Evolutionary conservation across 2,797 vertebrate genomes (phyloP), one percentile per base, ranked within the genome.

Genomic region (Leptodactylus fallax): DNA sequence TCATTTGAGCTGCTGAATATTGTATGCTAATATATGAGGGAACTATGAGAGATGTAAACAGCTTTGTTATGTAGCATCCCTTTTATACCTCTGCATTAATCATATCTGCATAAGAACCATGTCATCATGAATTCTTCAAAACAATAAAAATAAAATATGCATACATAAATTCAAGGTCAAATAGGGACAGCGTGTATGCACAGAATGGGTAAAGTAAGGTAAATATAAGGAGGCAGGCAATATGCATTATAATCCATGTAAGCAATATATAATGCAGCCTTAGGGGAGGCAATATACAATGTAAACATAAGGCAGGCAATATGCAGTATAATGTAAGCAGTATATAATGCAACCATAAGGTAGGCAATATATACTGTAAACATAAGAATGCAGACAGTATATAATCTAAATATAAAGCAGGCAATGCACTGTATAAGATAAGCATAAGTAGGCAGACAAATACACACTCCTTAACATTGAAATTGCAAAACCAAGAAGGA

Each of bases 1-100:
- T 58, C 56, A 55, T 79, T 58, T 58, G 25, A 47, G 58, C 27
- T 61, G 56, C 60, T 61, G 36, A 19, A 80, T 80, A 60, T 36
- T 60, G 56, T 80, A 80, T 60, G 78, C 56, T 80, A 60, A 67
- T 69, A 23, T 25, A 53, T 67, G 61, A 14, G 13, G 47, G 23
- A 13, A 67, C 13, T 65, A 36, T 45, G 56, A 61, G 56, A 36
- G 27, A 61, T 61, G 78, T 45, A 80, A 80, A 61, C 36, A 56
- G 79, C 58, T 60, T 47, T 80, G 56, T 61, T 58, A 45, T 80
- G 79, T 14, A 47, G 78, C 19, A 60, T 61, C 55, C 14, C 78
- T 80, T 80, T 80, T 19, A 80, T 60, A 61, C 12, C 16, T n/a
- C 17, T 14, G 79, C 79, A 81, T 81, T 61, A 81, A 61, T 81